Percentiles rank a stretch among this genome's conserved stretches.
These are phyloP conservation scores for human DNA, from an alignment of 2,113 vertebrate genomes.

Conservation along the genomic window GRCh38 chr4:131344001-131344500, in stretches of 20 bases:
- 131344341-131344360: neutral
- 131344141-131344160: neutral
- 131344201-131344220: neutral
- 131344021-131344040: neutral
- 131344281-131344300: neutral
- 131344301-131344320: neutral
- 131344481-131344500: neutral
- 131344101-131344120: neutral
- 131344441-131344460: neutral
- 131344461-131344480: neutral
- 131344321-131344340: neutral
- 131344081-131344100: neutral
- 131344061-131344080: neutral
- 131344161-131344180: neutral
- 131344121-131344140: neutral
- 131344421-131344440: neutral
- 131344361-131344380: neutral
- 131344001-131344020: neutral
- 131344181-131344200: neutral
- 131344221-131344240: neutral
- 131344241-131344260: neutral
- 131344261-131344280: neutral
- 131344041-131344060: too few relatives aligned
- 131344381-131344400: neutral
- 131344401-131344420: neutral